Conservation (phyloP, 2,113 vertebrate species). For the Setophaga kirtlandii region DNA sequence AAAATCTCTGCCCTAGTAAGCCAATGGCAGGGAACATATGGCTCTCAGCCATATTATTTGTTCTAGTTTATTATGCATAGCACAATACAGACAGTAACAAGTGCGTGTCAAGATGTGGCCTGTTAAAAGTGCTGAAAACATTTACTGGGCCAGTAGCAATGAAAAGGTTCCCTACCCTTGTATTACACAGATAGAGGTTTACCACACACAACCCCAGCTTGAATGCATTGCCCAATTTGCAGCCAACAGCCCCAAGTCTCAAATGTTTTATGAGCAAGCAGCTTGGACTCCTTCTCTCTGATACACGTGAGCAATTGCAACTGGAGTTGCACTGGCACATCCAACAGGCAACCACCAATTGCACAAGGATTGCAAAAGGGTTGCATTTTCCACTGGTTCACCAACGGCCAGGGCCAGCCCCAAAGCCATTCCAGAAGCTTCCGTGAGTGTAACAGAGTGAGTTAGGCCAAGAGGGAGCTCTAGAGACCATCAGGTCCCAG, state of each 20-base stretch:
- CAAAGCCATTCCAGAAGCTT: not conserved
- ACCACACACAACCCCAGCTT: not conserved
- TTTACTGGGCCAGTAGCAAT: constrained; percentile 43
- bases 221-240: not conserved
- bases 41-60: constrained; percentile 24
- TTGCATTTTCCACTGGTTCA: not conserved
- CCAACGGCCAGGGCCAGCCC: not conserved
- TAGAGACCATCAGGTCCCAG: not conserved
- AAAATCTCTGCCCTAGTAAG: not conserved
- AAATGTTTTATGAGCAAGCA: not conserved
- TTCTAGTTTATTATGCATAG: constrained; percentile 39
- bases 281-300: not conserved
- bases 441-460: not conserved
- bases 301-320: not conserved
- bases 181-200: constrained; percentile 19
- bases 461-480: not conserved
- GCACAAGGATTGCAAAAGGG: not conserved
- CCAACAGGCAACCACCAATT: not conserved
- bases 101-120: constrained; percentile 5
- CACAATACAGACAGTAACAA: constrained; percentile 29
- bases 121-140: constrained; percentile 46
- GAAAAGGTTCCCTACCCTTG: constrained; percentile 24
- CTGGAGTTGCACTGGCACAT: not conserved
- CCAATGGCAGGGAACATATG: constrained; percentile 5
- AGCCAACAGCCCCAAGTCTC: constrained; percentile 20